Evolutionary conservation across 2,113 vertebrate species (phyloP).

Genomic region (Oreochromis aureus): DNA sequence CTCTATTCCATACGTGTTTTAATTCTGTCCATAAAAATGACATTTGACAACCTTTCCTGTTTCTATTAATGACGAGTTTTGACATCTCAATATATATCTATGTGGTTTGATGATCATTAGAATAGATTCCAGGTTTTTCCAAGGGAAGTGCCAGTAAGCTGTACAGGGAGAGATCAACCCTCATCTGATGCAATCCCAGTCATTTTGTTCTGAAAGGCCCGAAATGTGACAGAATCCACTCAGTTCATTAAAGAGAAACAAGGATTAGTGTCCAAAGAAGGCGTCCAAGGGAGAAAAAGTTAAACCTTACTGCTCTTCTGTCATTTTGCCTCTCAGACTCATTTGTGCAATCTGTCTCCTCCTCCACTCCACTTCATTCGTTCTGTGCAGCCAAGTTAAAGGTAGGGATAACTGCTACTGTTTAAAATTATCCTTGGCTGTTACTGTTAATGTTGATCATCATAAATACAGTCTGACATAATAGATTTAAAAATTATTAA

Average conservation of each 20-base stretch:
- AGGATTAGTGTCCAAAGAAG: not conserved
- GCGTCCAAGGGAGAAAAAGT: not conserved
- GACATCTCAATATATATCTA: not conserved
- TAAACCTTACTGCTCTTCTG: not conserved
- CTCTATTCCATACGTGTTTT: not conserved
- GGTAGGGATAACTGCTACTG: not conserved
- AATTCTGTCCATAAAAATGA: not conserved
- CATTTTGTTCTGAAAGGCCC: not conserved
- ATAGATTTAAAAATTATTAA: not conserved
- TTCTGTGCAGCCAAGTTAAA: not conserved
- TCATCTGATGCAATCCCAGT: not conserved
- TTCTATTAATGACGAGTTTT: not conserved
- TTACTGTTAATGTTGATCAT: not conserved
- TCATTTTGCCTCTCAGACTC: not conserved
- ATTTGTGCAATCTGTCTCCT: not conserved
- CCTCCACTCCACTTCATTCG: not conserved
- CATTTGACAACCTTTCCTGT: not conserved
- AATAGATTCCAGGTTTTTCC: not conserved
- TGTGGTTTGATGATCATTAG: not conserved
- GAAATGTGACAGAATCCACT: not conserved
- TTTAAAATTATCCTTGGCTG: not conserved
- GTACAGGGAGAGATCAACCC: not conserved
- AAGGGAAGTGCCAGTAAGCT: not conserved
- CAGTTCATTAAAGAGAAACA: not conserved
- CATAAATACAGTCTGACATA: not conserved